phyloP scores from a whole-genome alignment of 2,888 invertebrate genomes.

The Diarsia brunnea region DNA sequence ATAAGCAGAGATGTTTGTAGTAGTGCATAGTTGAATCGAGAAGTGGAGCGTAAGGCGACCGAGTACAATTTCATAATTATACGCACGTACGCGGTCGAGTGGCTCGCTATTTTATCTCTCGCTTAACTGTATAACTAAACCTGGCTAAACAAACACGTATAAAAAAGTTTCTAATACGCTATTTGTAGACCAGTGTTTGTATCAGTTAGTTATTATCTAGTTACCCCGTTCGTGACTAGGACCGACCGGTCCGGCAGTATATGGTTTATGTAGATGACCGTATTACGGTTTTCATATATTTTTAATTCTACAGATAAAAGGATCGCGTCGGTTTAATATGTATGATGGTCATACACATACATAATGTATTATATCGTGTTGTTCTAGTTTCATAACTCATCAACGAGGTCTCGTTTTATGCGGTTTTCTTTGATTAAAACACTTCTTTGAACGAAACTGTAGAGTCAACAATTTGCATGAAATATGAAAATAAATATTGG shows the following conservation, averaged over 20 bases:
- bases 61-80: constrained; percentile 68
- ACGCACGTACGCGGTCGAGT: constrained; percentile 59
- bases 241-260: constrained; percentile 11
- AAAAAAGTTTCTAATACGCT: constrained; percentile 52
- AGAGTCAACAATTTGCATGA: constrained; percentile 24
- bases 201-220: constrained; percentile 53
- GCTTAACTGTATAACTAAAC: constrained; percentile 60
- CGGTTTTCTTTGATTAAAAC: constrained; percentile 40
- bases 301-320: constrained; percentile 31
- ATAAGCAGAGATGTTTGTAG: no score
- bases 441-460: constrained; percentile 16
- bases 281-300: constrained; percentile 34
- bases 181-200: constrained; percentile 49
- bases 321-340: constrained; percentile 21
- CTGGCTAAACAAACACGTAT: constrained; percentile 53
- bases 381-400: constrained; percentile 31
- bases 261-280: constrained; percentile 24
- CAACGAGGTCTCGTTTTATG: constrained; percentile 27
- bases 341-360: constrained; percentile 17
- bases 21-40: constrained; percentile 53
- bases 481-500: constrained; percentile 42
- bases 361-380: constrained; percentile 25
- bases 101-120: constrained; percentile 65
- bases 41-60: constrained; percentile 55
- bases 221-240: constrained; percentile 30